phyloP scores from a whole-genome alignment of 1,140 invertebrate species.

The Pararge aegeria region DNA sequence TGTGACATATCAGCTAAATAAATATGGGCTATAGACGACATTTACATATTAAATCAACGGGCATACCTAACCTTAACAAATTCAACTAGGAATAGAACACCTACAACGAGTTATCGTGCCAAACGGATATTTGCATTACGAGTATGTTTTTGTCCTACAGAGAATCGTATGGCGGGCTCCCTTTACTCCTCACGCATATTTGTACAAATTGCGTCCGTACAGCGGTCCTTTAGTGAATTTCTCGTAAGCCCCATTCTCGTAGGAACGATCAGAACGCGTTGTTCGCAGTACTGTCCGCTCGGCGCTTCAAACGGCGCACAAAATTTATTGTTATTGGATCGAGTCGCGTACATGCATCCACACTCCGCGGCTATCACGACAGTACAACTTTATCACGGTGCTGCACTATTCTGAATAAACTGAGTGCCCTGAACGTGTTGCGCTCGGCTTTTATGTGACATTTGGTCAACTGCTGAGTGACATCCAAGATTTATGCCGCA shows the following conservation, averaged over 20 bases:
- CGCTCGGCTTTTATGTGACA: constrained; percentile 39
- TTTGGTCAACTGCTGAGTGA: constrained; percentile 33
- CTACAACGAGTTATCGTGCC: too few species aligned
- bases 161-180: neutral
- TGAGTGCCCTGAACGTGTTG: constrained; percentile 33
- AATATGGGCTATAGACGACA: too few species aligned
- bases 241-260: constrained; percentile 24
- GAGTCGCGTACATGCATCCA: constrained; percentile 75
- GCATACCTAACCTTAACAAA: too few species aligned
- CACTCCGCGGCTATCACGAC: constrained; percentile 75
- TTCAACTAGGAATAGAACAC: too few species aligned
- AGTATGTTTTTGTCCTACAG: neutral
- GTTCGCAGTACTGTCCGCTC: constrained; percentile 42
- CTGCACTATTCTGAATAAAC: constrained; percentile 62
- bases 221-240: constrained; percentile 23
- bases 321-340: constrained; percentile 78
- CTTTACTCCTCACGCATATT: constrained; percentile 3
- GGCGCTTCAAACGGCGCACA: constrained; percentile 71
- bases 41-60: too few species aligned
- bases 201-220: constrained; percentile 24
- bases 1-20: too few species aligned
- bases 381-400: constrained; percentile 68
- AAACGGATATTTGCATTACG: neutral
- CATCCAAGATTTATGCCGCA: constrained; percentile 28
- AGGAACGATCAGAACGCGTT: constrained; percentile 28